phyloP scores from a whole-genome alignment of 2,113 vertebrate genomes.

The Centropristis striata region DNA sequence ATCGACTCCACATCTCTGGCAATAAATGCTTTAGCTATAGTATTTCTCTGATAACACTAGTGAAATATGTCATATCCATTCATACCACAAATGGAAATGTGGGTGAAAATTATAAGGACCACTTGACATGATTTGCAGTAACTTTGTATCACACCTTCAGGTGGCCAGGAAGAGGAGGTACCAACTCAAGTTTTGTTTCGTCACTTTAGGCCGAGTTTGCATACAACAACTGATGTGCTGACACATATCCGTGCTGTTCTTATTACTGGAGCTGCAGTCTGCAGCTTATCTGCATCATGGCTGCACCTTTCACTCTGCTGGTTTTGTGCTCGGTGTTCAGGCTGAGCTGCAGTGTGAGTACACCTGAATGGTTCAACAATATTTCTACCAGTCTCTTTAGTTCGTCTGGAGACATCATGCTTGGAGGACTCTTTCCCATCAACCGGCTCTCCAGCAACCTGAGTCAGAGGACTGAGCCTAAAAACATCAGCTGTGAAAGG shows the following conservation, averaged over 20 bases:
- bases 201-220: slow-evolving; percentile 58
- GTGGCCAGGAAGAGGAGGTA: slow-evolving; percentile 8
- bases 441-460: slow-evolving; percentile 70
- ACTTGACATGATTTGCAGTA: slow-evolving; percentile 35
- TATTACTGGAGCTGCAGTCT: slow-evolving; percentile 4
- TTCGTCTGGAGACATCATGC: slow-evolving; percentile 85
- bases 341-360: slow-evolving; percentile 13
- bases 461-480: slow-evolving; percentile 65
- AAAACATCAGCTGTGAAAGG: slow-evolving; percentile 84
- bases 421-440: slow-evolving; percentile 92
- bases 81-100: slow-evolving; percentile 33
- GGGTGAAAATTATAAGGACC: background rate
- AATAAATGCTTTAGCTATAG: background rate
- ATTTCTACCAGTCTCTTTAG: slow-evolving; percentile 82
- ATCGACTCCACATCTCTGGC: too few species aligned
- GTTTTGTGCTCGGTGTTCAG: slow-evolving; percentile 52
- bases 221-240: slow-evolving; percentile 34
- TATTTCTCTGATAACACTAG: background rate
- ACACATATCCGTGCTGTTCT: slow-evolving; percentile 12
- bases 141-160: background rate
- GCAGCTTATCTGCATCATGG: slow-evolving; percentile 59
- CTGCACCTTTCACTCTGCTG: slow-evolving; percentile 50
- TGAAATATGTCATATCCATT: background rate
- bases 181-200: background rate
- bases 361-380: slow-evolving; percentile 68